These are phyloP conservation scores for Myanophis thanlyinensis DNA, from an alignment of 2,113 vertebrate species.

Conservation along the genomic window DNA sequence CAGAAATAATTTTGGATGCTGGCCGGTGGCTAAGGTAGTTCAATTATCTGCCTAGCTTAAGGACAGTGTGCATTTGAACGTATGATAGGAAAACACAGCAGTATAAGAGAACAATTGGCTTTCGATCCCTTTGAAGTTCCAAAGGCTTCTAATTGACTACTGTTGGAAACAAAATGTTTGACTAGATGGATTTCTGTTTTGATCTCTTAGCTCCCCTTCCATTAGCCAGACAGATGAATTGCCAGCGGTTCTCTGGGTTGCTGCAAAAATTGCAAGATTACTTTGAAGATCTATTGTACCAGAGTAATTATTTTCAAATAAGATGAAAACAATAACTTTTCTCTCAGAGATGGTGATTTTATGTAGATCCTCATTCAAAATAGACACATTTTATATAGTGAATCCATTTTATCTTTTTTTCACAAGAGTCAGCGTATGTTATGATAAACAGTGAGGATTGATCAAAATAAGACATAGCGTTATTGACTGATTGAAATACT, in stretches of 20 bases:
- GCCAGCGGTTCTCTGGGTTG: background rate
- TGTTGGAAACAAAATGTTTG: background rate
- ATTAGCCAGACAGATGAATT: background rate
- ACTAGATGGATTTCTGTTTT: background rate
- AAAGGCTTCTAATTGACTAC: background rate
- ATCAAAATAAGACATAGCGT: background rate
- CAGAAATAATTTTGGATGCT: background rate
- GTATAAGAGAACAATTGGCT: background rate
- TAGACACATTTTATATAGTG: background rate
- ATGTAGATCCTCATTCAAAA: background rate
- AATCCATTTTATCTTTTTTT: background rate
- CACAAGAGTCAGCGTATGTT: background rate
- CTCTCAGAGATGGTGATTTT: background rate
- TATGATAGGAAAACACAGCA: background rate
- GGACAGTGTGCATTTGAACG: background rate
- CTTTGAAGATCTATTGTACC: background rate
- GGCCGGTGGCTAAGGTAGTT: background rate
- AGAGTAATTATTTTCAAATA: background rate
- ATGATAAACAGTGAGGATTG: background rate
- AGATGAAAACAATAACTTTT: background rate
- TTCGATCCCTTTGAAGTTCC: background rate
- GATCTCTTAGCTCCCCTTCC: background rate
- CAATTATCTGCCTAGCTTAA: background rate
- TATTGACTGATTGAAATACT: background rate
- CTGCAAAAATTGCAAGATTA: background rate